phyloP scores from a whole-genome alignment of 2,113 vertebrate species.

The Peromyscus leucopus region DNA sequence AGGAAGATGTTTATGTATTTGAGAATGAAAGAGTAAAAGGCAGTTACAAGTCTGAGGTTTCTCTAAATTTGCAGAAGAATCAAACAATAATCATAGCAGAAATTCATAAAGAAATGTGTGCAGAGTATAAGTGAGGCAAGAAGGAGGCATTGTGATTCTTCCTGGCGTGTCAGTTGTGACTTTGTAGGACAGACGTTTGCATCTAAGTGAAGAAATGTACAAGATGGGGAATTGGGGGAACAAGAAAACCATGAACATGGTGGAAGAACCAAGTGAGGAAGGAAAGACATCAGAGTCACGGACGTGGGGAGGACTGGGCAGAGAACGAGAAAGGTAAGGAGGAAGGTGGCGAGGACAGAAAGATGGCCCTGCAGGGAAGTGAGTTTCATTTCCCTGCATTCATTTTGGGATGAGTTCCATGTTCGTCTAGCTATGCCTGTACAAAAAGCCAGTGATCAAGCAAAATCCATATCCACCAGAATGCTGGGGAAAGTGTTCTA shows the following conservation, averaged over 20 bases:
- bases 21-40: constrained; percentile 31
- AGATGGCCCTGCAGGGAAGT: neutral
- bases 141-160: neutral
- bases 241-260: neutral
- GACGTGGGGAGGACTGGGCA: fast-evolving
- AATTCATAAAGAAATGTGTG: neutral
- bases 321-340: neutral
- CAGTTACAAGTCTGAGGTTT: neutral
- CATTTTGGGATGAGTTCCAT: neutral
- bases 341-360: neutral
- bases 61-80: neutral
- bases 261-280: neutral
- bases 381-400: neutral
- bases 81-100: neutral
- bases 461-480: neutral
- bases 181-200: neutral
- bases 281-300: neutral
- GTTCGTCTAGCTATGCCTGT: neutral
- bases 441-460: neutral
- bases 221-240: neutral
- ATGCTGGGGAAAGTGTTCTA: neutral
- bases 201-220: neutral
- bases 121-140: neutral
- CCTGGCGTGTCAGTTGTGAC: neutral
- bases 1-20: neutral